Evolutionary conservation across 1,140 invertebrate genomes (phyloP).

Genomic region (Cherax quadricarinatus): DNA sequence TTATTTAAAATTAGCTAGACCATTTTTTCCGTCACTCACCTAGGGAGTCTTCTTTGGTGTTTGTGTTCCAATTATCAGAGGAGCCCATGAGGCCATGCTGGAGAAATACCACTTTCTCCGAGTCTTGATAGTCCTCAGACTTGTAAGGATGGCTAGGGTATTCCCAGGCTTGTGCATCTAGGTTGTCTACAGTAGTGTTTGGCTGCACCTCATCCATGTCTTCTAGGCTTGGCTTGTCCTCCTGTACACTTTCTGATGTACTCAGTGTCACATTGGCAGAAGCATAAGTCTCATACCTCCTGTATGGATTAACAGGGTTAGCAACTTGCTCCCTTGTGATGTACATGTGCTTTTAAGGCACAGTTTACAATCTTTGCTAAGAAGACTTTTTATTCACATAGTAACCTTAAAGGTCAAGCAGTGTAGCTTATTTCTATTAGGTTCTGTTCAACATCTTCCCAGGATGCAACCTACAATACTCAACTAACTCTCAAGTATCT

Average conservation of each 20-base stretch:
- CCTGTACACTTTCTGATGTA: not conserved
- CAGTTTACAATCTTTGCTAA: too few relatives aligned
- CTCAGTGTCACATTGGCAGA: not conserved
- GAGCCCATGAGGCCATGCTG: conserved; percentile 88
- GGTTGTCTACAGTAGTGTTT: too few relatives aligned
- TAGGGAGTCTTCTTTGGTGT: conserved; percentile 45
- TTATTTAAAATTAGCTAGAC: too few relatives aligned
- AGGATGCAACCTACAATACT: too few relatives aligned
- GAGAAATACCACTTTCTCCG: conserved; percentile 79
- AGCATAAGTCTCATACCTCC: not conserved
- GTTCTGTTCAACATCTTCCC: too few relatives aligned
- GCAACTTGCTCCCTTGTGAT: too few relatives aligned
- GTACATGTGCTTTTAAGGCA: too few relatives aligned
- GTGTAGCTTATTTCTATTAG: too few relatives aligned
- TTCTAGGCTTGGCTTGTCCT: not conserved
- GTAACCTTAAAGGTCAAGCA: too few relatives aligned
- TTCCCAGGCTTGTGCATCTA: not conserved
- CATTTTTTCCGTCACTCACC: not conserved
- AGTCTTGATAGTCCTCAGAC: not conserved
- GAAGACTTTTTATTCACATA: too few relatives aligned
- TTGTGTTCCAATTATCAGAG: conserved; percentile 83
- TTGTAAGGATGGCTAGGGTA: not conserved
- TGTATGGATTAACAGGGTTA: not conserved
- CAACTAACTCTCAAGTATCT: too few relatives aligned
- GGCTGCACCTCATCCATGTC: not conserved